Evolutionary conservation across 2,797 vertebrate species (phyloP), one percentile per base, ranked within the genome.

Genomic region (Pipistrellus pipistrellus): DNA sequence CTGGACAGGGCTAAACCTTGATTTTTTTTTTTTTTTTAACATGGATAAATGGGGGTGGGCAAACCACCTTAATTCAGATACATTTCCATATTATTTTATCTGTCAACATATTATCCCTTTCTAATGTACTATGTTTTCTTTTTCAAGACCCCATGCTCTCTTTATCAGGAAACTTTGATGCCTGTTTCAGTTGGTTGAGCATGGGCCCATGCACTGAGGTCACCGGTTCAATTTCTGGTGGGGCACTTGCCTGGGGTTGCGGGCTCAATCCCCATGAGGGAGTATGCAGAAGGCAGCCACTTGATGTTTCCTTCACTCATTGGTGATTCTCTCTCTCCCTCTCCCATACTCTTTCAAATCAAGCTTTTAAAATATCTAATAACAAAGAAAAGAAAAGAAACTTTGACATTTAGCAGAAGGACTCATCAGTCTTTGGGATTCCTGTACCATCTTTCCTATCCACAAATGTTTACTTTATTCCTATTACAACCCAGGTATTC

Each of bases 31-130:
- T 92, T 48, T 44, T 48, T 32, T 64, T 10, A n/a, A 57, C 27
- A 82, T 27, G 38, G 46, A 57, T 3, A 14, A 76, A 57, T 57
- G 38, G 1, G 25, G 4, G 35, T 71, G 46, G 46, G 17, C 25
- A 73, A 78, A 53, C 9, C 44, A 73, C 35, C 27, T 46, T 69
- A 90, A 76, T 90, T 81, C 51, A 91, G 62, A 76, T 35, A 84
- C 0, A 41, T 9, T 6, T 18, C 46, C 27, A 32, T n/a, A 85
- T 44, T 57, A 57, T 48, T 59, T 88, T 12, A 77, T 20, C 41
- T 89, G 14, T 62, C 27, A 83, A 35, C 77, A 51, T 71, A 27
- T 27, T 71, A 23, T 69, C 32, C 2, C 14, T 32, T n/a, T 83
- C 53, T 23, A 48, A n/a, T 88, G 8, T 44, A 35, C 55, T 76